Conservation (phyloP, 92 coral and sea anemone genomes). For the Muricea muricata region DNA sequence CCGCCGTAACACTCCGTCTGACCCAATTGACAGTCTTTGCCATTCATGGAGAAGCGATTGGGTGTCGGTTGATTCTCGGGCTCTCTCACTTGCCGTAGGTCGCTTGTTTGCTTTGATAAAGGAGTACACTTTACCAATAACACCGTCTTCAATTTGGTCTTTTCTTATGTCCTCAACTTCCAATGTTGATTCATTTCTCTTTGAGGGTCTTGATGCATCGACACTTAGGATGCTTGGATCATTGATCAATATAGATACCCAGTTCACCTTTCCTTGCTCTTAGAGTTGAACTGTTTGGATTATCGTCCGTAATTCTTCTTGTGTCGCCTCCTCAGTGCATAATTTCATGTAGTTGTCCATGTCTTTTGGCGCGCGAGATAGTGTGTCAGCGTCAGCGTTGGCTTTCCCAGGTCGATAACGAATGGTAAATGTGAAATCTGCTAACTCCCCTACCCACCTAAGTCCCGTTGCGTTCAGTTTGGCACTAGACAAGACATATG, state of each 20-base stretch:
- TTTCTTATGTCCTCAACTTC: neutral
- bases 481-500: conserved; percentile 15
- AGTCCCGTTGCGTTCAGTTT: conserved; percentile 20
- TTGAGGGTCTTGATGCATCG: neutral
- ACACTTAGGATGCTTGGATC: neutral
- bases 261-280: neutral
- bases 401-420: conserved; percentile 31
- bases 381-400: conserved; percentile 43
- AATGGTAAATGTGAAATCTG: conserved; percentile 51
- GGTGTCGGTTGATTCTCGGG: conserved; percentile 33
- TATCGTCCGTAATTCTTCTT: conserved; percentile 5
- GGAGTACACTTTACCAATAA: neutral
- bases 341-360: conserved; percentile 5
- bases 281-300: neutral
- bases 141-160: neutral
- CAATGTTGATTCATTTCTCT: conserved; percentile 8
- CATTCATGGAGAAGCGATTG: conserved; percentile 59
- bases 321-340: conserved; percentile 31
- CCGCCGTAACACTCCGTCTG: conserved; percentile 61
- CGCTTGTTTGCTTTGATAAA: neutral
- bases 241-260: neutral
- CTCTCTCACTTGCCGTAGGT: conserved; percentile 22
- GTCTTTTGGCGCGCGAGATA: conserved; percentile 29
- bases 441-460: conserved; percentile 45
- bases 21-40: conserved; percentile 48